Base-by-base conservation (phyloP, 2,797 vertebrate genomes). In the Sebastes trivittatus region DNA sequence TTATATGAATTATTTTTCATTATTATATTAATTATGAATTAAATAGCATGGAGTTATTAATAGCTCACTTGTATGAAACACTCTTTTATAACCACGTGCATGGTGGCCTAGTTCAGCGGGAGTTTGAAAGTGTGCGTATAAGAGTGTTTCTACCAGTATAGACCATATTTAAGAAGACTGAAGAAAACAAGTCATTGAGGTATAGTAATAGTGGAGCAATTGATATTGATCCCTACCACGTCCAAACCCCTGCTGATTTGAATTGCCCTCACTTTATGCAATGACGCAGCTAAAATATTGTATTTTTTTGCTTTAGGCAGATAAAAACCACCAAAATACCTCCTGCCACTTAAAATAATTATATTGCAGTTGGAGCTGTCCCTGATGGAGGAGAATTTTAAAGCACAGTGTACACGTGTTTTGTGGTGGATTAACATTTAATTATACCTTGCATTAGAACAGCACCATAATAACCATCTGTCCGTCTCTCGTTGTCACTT, bases 401-500 rank as follows among this genome's bases (percentile, higher is more conserved):
- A 49, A 74, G 59, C 59, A 18, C 13, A 65, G 42, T 52, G 54
- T 52, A 42, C 78, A 69, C 3, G 25, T 67, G 64, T 82, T 81
- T 82, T 5, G 22, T 69, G 71, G 63, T 75, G 62, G 65, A 89
- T 88, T 89, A 89, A 84, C 88, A 88, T 88, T 90, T 83, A 88
- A 87, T 87, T 85, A 86, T 82, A 81, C 80, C 78, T 88, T 77
- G 38, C 80, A 86, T 83, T 85, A 75, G 62, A 81, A 76, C 56
- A 59, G 36, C 42, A 49, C 46, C 74, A 65, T 79, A 83, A 83
- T 70, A 80, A 79, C 74, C 56, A 72, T 81, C 32, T 79, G 62
- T 74, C 70, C 65, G 52, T 76, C 55, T 85, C 79, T 54, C 56
- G 61, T 77, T 18, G 58, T 82, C 83, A 76, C 61, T 72, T 81